Evolutionary conservation across 1,140 invertebrate genomes (phyloP).

Genomic region (Akabosia matsudoensis): DNA sequence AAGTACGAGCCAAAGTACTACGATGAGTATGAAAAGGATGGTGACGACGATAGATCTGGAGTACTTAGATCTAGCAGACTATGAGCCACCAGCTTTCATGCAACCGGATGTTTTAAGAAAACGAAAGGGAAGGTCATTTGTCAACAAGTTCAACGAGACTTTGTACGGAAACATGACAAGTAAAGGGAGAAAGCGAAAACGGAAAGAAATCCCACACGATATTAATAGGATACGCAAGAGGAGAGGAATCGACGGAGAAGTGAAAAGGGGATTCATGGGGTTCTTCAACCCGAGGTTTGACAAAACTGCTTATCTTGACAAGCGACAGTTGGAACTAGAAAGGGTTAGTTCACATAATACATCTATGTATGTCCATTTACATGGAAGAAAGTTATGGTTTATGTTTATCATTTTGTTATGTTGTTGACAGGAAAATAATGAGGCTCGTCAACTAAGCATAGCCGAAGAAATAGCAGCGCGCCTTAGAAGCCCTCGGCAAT

Average conservation of each 20-base stretch:
- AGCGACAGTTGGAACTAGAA: neutral
- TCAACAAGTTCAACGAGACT: neutral
- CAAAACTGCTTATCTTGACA: constrained; percentile 7
- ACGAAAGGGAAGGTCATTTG: neutral
- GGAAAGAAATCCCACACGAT: neutral
- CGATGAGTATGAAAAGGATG: neutral
- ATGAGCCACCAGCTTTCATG: neutral
- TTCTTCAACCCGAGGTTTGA: constrained; percentile 6
- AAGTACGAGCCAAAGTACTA: constrained; percentile 8
- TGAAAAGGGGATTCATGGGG: neutral
- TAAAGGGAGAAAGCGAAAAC: neutral
- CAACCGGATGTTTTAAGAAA: neutral
- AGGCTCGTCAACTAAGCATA: neutral
- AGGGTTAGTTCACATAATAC: neutral
- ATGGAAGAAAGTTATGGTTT: too few relatives aligned
- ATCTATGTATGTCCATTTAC: neutral
- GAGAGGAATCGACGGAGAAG: neutral
- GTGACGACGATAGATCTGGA: neutral
- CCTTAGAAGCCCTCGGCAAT: neutral
- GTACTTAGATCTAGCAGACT: neutral
- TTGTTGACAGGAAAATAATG: neutral
- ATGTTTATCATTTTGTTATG: neutral
- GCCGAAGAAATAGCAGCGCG: neutral
- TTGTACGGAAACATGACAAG: neutral
- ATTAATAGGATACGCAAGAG: neutral